Evolutionary conservation across 2,888 invertebrate species (phyloP).

Genomic region (Troides oblongomaculatus): DNA sequence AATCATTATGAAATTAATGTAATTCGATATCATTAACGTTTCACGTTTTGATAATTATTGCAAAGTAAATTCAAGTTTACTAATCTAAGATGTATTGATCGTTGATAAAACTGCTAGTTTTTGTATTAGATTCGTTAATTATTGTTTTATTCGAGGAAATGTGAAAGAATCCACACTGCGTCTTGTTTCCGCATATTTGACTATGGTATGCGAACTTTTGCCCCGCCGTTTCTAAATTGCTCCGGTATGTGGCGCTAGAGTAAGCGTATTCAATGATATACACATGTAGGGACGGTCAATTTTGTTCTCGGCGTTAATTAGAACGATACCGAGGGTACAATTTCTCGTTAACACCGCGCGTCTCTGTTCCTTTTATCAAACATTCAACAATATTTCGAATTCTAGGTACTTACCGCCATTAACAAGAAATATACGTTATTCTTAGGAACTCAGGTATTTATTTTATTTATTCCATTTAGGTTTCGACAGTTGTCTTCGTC

Average conservation of each 20-base stretch:
- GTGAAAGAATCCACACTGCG: conserved; percentile 29
- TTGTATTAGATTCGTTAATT: no score
- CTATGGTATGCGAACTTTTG: conserved; percentile 56
- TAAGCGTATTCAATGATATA: conserved; percentile 44
- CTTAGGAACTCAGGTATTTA: not conserved
- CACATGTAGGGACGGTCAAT: conserved; percentile 49
- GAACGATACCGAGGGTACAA: conserved; percentile 7
- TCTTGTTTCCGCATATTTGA: conserved; percentile 65
- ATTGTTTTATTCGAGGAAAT: no score
- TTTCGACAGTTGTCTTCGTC: no score
- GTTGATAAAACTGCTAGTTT: no score
- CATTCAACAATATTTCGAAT: not conserved
- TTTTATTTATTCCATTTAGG: no score
- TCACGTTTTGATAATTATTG: not conserved
- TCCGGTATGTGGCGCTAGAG: conserved; percentile 54
- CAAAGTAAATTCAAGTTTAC: no score
- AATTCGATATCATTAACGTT: not conserved
- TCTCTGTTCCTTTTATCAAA: not conserved
- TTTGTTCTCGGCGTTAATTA: conserved; percentile 35
- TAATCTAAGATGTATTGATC: no score
- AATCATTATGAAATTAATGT: no score
- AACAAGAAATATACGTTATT: not conserved
- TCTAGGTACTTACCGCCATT: not conserved
- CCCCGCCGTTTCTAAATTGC: conserved; percentile 41
- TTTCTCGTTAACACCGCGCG: not conserved